Evolutionary conservation across 2,797 vertebrate genomes (phyloP), one percentile per base, ranked within the genome.

Genomic region (Sebastes steindachneri): DNA sequence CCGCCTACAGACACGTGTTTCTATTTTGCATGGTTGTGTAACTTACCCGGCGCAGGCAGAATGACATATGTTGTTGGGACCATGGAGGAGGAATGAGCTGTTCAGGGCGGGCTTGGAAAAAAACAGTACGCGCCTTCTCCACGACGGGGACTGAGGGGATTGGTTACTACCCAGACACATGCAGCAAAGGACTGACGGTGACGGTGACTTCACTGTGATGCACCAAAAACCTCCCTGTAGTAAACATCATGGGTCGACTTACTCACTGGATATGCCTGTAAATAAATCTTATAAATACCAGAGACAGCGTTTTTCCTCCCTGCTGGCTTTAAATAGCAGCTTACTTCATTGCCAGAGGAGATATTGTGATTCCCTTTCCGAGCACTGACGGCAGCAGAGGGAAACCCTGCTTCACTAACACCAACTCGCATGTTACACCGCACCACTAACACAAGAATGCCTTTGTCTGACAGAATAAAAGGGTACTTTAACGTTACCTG

Each of bases 11-110:
- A 90, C 95, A 95, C 90, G 93, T 94, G 95, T 84, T 91, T 88
- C 79, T 92, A 73, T 93, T 93, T 92, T 91, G 86, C 86, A 85
- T 7, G 77, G 82, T 92, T 94, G 91, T 83, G 86, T 93, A 93
- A 94, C 90, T 28, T 53, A 7, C 28, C 53, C 74, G 19, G 80
- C 35, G 37, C 53, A 53, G 25, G 58, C 25, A 72, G 64, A 77
- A 83, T 73, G 64, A 82, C 87, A 82, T 67, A 69, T 59, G 76
- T 77, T 3, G 31, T 17, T 41, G 37, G 37, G 37, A 66, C 19
- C 65, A 29, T 9, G 68, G 66, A 75, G 67, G 58, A 64, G 71
- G 41, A 31, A 35, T 1, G 29, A 17, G 14, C 3, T 14, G 71
- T 45, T 62, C n/a, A 4, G 74, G 73, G 80, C 51, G 72, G 84